Evolutionary conservation across 2,888 invertebrate genomes (phyloP).

Genomic region (Cyrtodaria siliqua): DNA sequence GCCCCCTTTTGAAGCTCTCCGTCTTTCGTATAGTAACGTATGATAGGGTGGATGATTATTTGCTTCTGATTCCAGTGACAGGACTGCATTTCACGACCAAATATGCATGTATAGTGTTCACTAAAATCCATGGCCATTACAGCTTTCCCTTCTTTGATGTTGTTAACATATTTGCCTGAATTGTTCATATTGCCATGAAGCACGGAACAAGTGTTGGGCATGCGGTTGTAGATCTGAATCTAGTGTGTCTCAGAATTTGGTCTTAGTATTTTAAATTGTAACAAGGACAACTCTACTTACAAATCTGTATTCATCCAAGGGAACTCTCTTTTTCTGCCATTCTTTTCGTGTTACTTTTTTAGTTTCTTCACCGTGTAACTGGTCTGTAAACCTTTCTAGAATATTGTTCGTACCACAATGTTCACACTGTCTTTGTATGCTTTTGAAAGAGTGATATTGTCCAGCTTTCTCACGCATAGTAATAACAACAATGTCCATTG

Average conservation of each 20-base stretch:
- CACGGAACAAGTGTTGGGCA: constrained; percentile 21
- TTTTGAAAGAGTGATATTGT: not conserved
- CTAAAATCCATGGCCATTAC: constrained; percentile 39
- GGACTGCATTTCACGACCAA: constrained; percentile 32
- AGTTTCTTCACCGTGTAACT: not conserved
- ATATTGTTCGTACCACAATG: constrained; percentile 10
- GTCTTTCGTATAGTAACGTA: not conserved
- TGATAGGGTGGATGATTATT: constrained; percentile 24
- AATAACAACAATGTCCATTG: not conserved
- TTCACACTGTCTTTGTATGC: constrained; percentile 19
- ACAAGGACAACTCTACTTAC: constrained; percentile 17
- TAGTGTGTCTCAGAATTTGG: constrained; percentile 4
- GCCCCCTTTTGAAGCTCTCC: too few relatives aligned
- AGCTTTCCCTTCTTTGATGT: constrained; percentile 10
- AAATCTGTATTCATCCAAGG: constrained; percentile 3
- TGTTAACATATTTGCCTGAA: constrained; percentile 9
- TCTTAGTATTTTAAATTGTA: not conserved
- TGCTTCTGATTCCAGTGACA: constrained; percentile 39
- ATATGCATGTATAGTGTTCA: constrained; percentile 33
- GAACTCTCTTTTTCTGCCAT: constrained; percentile 21
- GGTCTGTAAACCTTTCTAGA: not conserved
- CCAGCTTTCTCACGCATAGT: constrained; percentile 19
- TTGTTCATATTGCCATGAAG: constrained; percentile 29
- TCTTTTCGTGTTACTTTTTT: constrained; percentile 1
- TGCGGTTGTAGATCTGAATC: constrained; percentile 8